A percentile compares a stretch with the other conserved stretches of the same genome.
phyloP scores from a whole-genome alignment of 2,113 vertebrate species.

The Saccopteryx bilineata region DNA sequence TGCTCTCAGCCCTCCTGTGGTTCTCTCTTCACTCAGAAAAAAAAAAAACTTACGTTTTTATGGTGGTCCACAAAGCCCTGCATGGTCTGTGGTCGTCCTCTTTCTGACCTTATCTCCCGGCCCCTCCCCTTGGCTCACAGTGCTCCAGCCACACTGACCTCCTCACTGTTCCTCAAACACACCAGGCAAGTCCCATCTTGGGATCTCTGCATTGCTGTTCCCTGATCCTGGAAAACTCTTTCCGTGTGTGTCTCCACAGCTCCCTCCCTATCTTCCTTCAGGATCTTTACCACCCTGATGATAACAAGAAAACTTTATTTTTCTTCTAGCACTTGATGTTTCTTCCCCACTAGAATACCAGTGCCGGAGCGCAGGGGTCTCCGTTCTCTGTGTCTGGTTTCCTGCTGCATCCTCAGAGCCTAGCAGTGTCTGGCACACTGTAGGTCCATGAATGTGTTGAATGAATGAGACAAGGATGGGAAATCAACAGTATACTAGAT shows the following conservation, averaged over 20 bases:
- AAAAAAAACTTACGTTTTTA: neutral
- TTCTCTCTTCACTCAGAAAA: neutral
- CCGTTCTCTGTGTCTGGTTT: neutral
- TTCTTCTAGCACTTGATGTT: neutral
- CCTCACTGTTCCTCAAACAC: neutral
- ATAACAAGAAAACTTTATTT: neutral
- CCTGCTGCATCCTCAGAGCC: neutral
- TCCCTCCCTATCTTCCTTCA: neutral
- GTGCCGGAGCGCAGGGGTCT: neutral
- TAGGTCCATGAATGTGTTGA: neutral
- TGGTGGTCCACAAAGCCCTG: neutral
- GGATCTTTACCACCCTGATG: neutral
- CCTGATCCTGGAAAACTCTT: fast-evolving
- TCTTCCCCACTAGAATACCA: neutral
- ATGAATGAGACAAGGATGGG: neutral
- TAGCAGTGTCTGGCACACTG: neutral
- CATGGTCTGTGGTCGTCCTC: neutral
- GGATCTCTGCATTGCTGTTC: neutral
- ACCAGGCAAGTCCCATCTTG: neutral
- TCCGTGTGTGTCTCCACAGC: fast-evolving
- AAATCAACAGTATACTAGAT: neutral
- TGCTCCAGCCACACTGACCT: neutral
- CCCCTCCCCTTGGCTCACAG: neutral
- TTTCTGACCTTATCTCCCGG: neutral
- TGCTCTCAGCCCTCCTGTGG: neutral